Conservation (phyloP, 2,113 vertebrate genomes). For the Asarcornis scutulata region DNA sequence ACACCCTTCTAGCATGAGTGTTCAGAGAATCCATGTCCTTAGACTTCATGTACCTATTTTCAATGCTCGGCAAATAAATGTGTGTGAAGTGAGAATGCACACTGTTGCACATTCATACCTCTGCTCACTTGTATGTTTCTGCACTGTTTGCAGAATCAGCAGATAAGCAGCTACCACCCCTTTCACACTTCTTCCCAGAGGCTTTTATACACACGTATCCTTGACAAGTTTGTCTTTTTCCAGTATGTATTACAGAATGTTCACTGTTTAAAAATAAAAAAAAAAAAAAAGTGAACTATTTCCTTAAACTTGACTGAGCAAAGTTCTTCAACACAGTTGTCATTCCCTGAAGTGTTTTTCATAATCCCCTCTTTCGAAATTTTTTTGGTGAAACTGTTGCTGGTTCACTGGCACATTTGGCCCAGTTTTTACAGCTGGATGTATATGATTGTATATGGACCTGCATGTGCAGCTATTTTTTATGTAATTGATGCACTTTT, state of each 20-base stretch:
- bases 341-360: no score
- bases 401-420: no score
- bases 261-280: no score
- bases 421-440: no score
- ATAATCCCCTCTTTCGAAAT: no score
- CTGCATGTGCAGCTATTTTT: not conserved
- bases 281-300: no score
- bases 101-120: not conserved
- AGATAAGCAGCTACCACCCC: not conserved
- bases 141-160: not conserved
- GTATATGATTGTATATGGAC: no score
- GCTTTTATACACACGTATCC: not conserved
- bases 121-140: not conserved
- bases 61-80: not conserved
- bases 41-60: not conserved
- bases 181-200: not conserved
- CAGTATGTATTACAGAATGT: no score
- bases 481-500: not conserved
- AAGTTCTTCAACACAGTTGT: no score
- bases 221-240: not conserved
- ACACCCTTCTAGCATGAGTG: not conserved
- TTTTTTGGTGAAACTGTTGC: no score
- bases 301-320: no score
- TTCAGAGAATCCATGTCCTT: not conserved
- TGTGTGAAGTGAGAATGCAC: not conserved